Percentiles rank a stretch among this genome's conserved stretches.
These are phyloP conservation scores for Nannobrachium achirus DNA, from an alignment of 2,113 vertebrate species.

Conservation along the genomic window DNA sequence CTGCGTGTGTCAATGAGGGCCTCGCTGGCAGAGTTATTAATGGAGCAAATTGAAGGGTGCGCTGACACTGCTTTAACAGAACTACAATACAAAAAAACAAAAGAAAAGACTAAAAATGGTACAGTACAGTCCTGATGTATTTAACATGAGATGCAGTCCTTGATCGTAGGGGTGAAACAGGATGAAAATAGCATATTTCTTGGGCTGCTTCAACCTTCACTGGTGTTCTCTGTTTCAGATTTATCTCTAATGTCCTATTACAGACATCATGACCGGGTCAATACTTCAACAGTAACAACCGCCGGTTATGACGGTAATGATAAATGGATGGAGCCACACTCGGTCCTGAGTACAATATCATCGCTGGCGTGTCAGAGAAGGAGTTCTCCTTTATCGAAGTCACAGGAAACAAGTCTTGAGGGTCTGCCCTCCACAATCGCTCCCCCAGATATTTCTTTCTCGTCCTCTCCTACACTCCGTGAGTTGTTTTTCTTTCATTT, in stretches of 20 bases:
- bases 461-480: slow-evolving; percentile 72
- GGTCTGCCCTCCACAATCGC: slow-evolving; percentile 87
- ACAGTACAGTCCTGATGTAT: slow-evolving; percentile 3
- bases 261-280: slow-evolving; percentile 66
- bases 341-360: slow-evolving; percentile 84
- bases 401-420: slow-evolving; percentile 87
- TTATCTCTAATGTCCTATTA: slow-evolving; percentile 68
- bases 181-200: slow-evolving; percentile 16
- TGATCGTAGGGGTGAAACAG: slow-evolving; percentile 37
- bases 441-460: slow-evolving; percentile 81
- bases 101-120: neutral
- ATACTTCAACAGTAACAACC: slow-evolving; percentile 66
- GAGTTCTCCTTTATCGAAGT: slow-evolving; percentile 86
- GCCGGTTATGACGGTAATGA: slow-evolving; percentile 70
- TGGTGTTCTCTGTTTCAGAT: slow-evolving; percentile 51
- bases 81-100: neutral
- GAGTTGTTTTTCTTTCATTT: slow-evolving; percentile 90
- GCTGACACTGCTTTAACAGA: slow-evolving; percentile 10
- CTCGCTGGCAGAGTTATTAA: slow-evolving; percentile 34
- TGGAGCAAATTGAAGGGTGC: slow-evolving; percentile 13
- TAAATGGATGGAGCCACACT: slow-evolving; percentile 84
- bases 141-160: slow-evolving; percentile 22
- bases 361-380: slow-evolving; percentile 82
- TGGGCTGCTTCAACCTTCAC: slow-evolving; percentile 25
- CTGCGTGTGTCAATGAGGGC: slow-evolving; percentile 54